These are phyloP conservation scores for Dryococelus australis DNA, from an alignment of 2,888 invertebrate genomes.

Conservation along the genomic window DNA sequence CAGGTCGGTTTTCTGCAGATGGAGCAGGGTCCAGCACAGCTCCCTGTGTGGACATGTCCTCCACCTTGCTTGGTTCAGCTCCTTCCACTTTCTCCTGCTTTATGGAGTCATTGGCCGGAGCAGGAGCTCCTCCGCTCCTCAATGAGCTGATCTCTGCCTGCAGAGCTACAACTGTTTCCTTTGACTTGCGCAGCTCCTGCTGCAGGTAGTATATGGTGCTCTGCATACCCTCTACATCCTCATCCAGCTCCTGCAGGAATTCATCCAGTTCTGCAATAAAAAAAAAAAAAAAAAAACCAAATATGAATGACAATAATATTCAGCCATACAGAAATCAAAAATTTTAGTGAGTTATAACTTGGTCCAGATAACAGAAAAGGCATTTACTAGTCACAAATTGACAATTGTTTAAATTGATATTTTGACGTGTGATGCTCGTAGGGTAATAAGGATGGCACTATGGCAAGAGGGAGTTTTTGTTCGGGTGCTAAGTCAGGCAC, in stretches of 20 bases:
- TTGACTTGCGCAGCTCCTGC: slow-evolving; percentile 87
- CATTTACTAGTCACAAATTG: no score
- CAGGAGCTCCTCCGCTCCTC: slow-evolving; percentile 37
- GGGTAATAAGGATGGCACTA: no score
- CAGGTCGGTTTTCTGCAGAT: background rate
- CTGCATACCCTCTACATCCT: slow-evolving; percentile 98
- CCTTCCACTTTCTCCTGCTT: slow-evolving; percentile 34
- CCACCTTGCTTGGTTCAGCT: background rate
- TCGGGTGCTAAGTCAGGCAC: no score
- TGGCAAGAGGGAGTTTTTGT: no score
- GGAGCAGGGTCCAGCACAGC: background rate
- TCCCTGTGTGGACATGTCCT: background rate
- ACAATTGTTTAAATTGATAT: no score
- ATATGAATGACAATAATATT: no score
- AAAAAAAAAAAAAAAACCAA: no score
- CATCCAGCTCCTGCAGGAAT: slow-evolving; percentile 93
- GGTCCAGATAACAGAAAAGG: no score
- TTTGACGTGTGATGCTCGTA: no score
- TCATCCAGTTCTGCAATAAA: slow-evolving; percentile 84
- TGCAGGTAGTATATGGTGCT: slow-evolving; percentile 94
- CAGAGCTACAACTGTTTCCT: slow-evolving; percentile 70
- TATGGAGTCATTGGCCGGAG: background rate
- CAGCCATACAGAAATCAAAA: no score
- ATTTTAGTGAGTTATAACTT: no score
- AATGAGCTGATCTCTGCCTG: slow-evolving; percentile 63